phyloP scores from a whole-genome alignment of 1,140 invertebrate species.

The Scaptomyza montana region DNA sequence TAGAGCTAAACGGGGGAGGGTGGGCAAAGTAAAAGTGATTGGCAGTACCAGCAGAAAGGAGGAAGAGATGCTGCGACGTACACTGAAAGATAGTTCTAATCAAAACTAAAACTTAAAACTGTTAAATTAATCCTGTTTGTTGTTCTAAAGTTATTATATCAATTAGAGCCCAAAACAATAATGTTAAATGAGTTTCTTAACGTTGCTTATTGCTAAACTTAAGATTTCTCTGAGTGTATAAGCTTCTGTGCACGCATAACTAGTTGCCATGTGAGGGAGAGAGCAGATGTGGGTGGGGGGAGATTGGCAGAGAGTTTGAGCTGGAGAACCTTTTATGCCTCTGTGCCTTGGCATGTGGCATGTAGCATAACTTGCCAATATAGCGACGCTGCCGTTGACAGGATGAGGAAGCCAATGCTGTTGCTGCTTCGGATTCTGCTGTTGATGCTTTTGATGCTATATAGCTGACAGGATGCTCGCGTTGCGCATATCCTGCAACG shows the following conservation, averaged over 20 bases:
- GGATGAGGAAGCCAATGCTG: constrained; percentile 41
- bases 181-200: no score
- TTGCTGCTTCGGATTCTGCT: neutral
- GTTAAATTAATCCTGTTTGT: no score
- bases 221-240: neutral
- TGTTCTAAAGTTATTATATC: no score
- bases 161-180: no score
- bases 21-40: constrained; percentile 42
- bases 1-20: constrained; percentile 12
- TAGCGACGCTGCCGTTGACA: constrained; percentile 19
- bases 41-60: constrained; percentile 20
- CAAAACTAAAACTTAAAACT: no score
- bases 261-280: constrained; percentile 58
- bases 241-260: constrained; percentile 62
- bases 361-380: constrained; percentile 65
- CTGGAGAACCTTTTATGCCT: constrained; percentile 11
- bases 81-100: neutral
- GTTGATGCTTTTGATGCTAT: constrained; percentile 2
- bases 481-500: constrained; percentile 55
- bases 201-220: no score
- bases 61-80: neutral
- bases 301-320: neutral
- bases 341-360: constrained; percentile 61
- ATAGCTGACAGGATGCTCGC: constrained; percentile 23
- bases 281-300: neutral